Evolutionary conservation across 2,888 invertebrate genomes (phyloP).

Genomic region (Eucriotettix oculatus): DNA sequence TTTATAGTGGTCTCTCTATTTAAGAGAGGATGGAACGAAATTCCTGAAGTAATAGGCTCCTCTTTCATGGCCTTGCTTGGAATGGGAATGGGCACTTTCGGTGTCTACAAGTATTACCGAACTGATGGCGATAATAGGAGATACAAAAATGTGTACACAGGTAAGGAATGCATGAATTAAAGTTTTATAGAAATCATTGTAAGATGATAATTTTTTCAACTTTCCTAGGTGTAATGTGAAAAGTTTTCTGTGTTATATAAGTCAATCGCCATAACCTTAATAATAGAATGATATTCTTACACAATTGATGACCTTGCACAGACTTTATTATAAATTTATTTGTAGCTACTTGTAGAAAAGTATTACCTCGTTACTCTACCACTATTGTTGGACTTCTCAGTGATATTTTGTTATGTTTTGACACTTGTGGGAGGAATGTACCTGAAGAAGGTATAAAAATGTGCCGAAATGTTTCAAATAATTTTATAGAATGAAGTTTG

Average conservation of each 20-base stretch:
- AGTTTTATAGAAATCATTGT: not conserved
- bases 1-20: conserved; percentile 21
- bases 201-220: not conserved
- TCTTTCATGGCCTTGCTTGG: conserved; percentile 41
- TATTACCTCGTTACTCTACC: too few relatives aligned
- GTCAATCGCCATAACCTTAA: too few relatives aligned
- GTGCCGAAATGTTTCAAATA: too few relatives aligned
- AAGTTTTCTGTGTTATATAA: not conserved
- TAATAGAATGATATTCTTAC: too few relatives aligned
- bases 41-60: conserved; percentile 51
- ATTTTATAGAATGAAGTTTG: too few relatives aligned
- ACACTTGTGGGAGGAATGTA: too few relatives aligned
- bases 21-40: conserved; percentile 42
- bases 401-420: too few relatives aligned
- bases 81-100: conserved; percentile 30
- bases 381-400: too few relatives aligned
- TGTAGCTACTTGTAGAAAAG: too few relatives aligned
- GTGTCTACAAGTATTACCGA: conserved; percentile 32
- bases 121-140: conserved; percentile 48
- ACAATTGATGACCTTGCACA: too few relatives aligned
- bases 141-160: conserved; percentile 42
- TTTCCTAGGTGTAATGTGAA: not conserved
- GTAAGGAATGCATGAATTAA: conserved; percentile 2
- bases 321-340: too few relatives aligned
- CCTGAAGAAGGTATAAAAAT: too few relatives aligned